phyloP scores from a whole-genome alignment of 30 jellyfish, hydroid and myxozoan genomes.

The Pelagia noctiluca region DNA sequence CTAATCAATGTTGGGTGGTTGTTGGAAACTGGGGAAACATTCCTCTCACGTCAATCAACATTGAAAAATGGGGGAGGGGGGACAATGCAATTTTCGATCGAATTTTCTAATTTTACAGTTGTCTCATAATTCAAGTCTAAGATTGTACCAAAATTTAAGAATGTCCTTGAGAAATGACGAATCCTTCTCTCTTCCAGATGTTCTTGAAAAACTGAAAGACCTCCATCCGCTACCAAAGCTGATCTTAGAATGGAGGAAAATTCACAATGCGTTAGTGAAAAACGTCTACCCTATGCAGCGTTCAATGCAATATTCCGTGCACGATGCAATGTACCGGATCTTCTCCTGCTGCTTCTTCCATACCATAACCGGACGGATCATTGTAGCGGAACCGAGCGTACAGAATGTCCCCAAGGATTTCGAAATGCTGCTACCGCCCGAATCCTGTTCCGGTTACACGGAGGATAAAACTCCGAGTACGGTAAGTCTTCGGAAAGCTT shows the following conservation, averaged over 20 bases:
- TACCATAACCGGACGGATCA: slow-evolving; percentile 94
- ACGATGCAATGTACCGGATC: slow-evolving; percentile 63
- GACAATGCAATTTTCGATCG: too few species aligned
- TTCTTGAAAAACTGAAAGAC: slow-evolving; percentile 79
- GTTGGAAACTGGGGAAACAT: too few species aligned
- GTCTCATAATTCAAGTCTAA: too few species aligned
- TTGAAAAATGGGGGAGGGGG: too few species aligned
- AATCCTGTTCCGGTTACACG: background rate
- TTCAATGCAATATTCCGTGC: slow-evolving; percentile 21
- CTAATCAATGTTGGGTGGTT: too few species aligned
- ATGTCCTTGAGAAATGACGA: background rate
- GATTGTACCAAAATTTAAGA: too few species aligned
- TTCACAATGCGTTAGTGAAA: slow-evolving; percentile 78
- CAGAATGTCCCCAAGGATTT: slow-evolving; percentile 95
- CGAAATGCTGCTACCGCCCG: slow-evolving; percentile 46
- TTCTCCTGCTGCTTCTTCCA: slow-evolving; percentile 74
- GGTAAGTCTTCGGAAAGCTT: slow-evolving; percentile 92
- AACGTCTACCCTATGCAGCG: slow-evolving; percentile 92
- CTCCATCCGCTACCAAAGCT: slow-evolving; percentile 84
- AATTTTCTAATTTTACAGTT: too few species aligned
- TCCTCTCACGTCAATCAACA: too few species aligned
- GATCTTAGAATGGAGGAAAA: slow-evolving; percentile 94
- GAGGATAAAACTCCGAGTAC: background rate
- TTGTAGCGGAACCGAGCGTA: slow-evolving; percentile 88
- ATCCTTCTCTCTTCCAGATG: slow-evolving; percentile 26